Conservation (phyloP, 37 sponge, comb jelly and placozoan genomes). For the Beroe forskalii region DNA sequence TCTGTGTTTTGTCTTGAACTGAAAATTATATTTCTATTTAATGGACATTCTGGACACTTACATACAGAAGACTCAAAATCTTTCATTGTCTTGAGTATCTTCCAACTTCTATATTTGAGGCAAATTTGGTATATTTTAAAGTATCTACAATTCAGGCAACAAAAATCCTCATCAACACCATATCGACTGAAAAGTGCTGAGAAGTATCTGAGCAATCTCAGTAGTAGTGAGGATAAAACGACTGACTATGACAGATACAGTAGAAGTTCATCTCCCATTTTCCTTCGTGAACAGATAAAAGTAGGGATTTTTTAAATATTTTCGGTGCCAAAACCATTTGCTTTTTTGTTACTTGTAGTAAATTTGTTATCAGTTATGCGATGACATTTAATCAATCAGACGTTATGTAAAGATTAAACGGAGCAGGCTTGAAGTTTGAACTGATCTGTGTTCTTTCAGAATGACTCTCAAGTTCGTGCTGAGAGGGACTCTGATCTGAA, state of each 20-base stretch:
- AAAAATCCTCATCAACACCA: conserved; percentile 13
- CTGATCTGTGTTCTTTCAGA: background rate
- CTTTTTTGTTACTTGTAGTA: too few relatives aligned
- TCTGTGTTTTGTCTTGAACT: too few relatives aligned
- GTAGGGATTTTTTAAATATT: background rate
- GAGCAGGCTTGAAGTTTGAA: background rate
- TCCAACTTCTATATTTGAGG: too few relatives aligned
- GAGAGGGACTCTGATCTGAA: conserved; percentile 44
- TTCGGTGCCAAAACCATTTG: too few relatives aligned
- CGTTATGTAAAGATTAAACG: too few relatives aligned
- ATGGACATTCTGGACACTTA: too few relatives aligned
- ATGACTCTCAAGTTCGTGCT: conserved; percentile 15
- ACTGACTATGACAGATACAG: conserved; percentile 42
- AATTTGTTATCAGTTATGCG: too few relatives aligned
- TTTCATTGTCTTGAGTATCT: too few relatives aligned
- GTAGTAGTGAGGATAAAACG: conserved; percentile 18
- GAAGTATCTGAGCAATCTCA: conserved; percentile 33
- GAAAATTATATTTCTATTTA: too few relatives aligned
- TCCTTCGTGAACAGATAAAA: conserved; percentile 46
- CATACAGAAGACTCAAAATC: too few relatives aligned
- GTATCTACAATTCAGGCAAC: conserved; percentile 45
- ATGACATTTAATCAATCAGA: too few relatives aligned
- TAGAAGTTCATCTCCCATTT: conserved; percentile 38
- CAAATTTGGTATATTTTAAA: too few relatives aligned
- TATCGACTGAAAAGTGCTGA: conserved; percentile 64